phyloP scores from a whole-genome alignment of 2,888 invertebrate species.

The Theretra japonica region DNA sequence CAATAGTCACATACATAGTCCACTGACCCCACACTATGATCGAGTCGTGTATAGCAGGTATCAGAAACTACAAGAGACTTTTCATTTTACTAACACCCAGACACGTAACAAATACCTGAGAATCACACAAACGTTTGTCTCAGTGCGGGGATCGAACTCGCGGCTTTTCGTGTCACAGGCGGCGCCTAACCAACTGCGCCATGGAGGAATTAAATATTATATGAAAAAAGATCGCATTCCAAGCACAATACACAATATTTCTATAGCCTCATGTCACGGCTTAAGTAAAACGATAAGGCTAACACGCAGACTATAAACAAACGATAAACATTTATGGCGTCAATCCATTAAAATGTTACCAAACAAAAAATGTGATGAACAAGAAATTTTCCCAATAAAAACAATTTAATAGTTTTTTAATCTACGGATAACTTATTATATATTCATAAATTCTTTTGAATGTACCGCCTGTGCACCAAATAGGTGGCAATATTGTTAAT shows the following conservation, averaged over 20 bases:
- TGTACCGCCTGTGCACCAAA: slow-evolving; percentile 9
- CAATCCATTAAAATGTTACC: slow-evolving; percentile 23
- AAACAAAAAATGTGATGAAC: slow-evolving; percentile 22
- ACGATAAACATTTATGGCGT: slow-evolving; percentile 24
- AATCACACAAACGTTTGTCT: too few species aligned
- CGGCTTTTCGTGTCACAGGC: too few species aligned
- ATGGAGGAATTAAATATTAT: too few species aligned
- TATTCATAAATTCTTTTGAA: slow-evolving; percentile 25
- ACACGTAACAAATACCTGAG: too few species aligned
- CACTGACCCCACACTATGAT: too few species aligned
- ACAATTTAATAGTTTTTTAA: slow-evolving; percentile 24
- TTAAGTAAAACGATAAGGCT: slow-evolving; percentile 16
- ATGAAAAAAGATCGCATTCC: background rate
- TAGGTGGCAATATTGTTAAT: slow-evolving; percentile 25
- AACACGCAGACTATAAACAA: slow-evolving; percentile 13
- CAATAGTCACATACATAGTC: too few species aligned
- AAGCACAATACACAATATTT: background rate
- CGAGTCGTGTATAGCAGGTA: too few species aligned
- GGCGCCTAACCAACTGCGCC: too few species aligned
- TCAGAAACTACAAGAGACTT: too few species aligned
- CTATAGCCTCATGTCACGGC: background rate
- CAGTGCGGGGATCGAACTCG: too few species aligned
- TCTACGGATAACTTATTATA: slow-evolving; percentile 18
- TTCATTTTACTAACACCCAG: too few species aligned
- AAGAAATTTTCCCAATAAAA: slow-evolving; percentile 14